phyloP scores from a whole-genome alignment of 2,797 vertebrate genomes.

The Fratercula arctica region DNA sequence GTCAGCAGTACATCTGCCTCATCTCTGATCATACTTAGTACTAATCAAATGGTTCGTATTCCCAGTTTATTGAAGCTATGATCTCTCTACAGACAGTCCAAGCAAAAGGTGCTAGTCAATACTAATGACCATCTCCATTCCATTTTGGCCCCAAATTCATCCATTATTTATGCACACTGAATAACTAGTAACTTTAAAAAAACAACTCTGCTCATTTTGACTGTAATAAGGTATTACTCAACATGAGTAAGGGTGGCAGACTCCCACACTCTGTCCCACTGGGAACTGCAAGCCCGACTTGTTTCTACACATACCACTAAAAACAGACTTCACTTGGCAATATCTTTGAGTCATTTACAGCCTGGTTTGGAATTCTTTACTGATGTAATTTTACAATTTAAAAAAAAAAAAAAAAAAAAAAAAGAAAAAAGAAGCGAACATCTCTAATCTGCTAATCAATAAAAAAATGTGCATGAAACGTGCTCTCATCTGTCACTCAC shows the following conservation, averaged over 20 bases:
- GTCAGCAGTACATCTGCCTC: background rate
- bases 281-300: conserved; percentile 60
- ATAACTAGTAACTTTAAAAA: conserved; percentile 36
- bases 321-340: conserved; percentile 59
- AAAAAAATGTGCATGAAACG: background rate
- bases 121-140: background rate
- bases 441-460: background rate
- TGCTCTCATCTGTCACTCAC: conserved; percentile 37
- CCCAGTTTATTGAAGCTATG: background rate
- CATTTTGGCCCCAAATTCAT: background rate
- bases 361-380: conserved; percentile 47
- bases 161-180: conserved; percentile 11
- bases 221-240: conserved; percentile 69
- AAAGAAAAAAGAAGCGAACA: background rate
- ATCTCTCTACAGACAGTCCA: background rate
- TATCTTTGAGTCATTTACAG: conserved; percentile 60
- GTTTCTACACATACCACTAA: conserved; percentile 67
- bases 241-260: conserved; percentile 64
- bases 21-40: background rate
- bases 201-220: conserved; percentile 11
- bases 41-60: background rate
- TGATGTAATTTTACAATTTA: conserved; percentile 4
- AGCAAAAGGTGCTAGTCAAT: background rate
- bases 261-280: conserved; percentile 67
- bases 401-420: background rate